Base-by-base conservation (phyloP, 2,888 invertebrate species). In the Dexiosoma caninum region DNA sequence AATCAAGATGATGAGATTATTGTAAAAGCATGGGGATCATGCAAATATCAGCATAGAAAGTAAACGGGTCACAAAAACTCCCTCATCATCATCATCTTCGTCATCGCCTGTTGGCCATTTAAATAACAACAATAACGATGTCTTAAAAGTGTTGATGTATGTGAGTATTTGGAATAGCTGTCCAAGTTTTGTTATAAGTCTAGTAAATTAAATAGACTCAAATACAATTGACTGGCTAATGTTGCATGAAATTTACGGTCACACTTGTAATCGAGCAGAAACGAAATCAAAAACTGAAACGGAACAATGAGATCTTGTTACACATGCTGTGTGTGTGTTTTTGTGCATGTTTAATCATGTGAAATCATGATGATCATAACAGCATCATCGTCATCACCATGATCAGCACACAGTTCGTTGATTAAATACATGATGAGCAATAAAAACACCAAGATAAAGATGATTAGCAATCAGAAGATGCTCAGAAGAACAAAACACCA, bases 181-280 rank as follows among this genome's bases (percentile, higher is more conserved):
- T n/a, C n/a, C 27, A 16, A 23, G 23, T 49, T n/a, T n/a, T n/a
- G n/a, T 49, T 8, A 14, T 35, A 32, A 14, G 55, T 27, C 14
- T 37, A 27, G n/a, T 30, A 44, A 60, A 14, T 30, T 53, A 37
- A 23, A 49, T 23, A 30, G 46, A 66, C 8, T 49, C 57, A 69
- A 78, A 76, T 57, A 69, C 62, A 57, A 30, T 60, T 69, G 72
- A 46, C 35, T 64, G 67, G 60, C 46, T 83, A 82, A 84, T 83
- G 69, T 81, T 71, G 82, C 88, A 85, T 88, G 88, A 88, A 88
- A 88, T 88, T 87, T 87, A 88, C 88, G 87, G 87, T 88, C 88
- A 88, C 87, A 88, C 87, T 87, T 87, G 84, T 85, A 70, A 59
- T 40, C 51, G 40, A 40, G 53, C 53, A 23, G 5, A 14, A 57